Conservation (phyloP, 2,797 vertebrate genomes). For the Sebastes iracundus region DNA sequence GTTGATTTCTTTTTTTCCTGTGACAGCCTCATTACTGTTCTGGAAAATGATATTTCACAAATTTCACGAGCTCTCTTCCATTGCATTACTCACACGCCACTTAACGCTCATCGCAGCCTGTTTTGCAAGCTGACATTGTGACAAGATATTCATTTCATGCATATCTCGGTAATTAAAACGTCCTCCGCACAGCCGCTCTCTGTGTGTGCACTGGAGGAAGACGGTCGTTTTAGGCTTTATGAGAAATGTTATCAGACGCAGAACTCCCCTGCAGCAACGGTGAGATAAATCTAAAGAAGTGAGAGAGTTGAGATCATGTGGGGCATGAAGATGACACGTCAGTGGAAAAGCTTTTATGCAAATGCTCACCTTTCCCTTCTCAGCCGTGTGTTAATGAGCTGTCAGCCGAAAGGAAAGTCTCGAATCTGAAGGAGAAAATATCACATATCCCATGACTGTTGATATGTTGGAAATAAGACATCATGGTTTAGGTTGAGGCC, state of each 20-base stretch:
- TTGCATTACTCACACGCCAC: constrained; percentile 11
- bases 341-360: constrained; percentile 11
- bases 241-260: constrained; percentile 8
- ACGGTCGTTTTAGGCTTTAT: background rate
- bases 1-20: background rate
- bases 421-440: background rate
- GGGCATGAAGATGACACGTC: constrained; percentile 28
- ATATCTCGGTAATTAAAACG: constrained; percentile 35
- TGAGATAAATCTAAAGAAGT: constrained; percentile 11
- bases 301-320: background rate
- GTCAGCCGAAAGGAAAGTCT: constrained; percentile 6
- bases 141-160: constrained; percentile 35
- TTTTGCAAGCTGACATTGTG: constrained; percentile 14
- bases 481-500: background rate
- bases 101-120: constrained; percentile 7
- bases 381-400: constrained; percentile 21
- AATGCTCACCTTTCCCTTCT: constrained; percentile 17
- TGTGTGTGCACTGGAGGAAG: background rate
- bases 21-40: constrained; percentile 15
- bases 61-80: background rate
- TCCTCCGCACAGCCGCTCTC: background rate
- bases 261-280: background rate
- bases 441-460: background rate
- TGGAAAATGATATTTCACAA: constrained; percentile 9
- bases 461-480: background rate